Evolutionary conservation across 2,888 invertebrate species (phyloP).

Genomic region (Synanthedon vespiformis): DNA sequence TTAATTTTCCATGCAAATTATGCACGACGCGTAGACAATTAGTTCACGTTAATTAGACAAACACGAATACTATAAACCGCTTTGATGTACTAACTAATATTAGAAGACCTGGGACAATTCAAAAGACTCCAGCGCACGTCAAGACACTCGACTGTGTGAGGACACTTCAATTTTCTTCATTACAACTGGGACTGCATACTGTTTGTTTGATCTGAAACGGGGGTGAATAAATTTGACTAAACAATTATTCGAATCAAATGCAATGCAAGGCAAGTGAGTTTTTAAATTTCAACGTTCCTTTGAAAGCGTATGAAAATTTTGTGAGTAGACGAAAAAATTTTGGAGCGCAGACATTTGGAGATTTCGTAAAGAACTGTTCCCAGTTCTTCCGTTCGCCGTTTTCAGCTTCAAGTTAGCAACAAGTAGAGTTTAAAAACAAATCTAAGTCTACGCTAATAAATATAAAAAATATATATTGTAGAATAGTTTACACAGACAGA

Average conservation of each 20-base stretch:
- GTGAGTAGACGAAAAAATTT: neutral
- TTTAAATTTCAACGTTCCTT: slow-evolving; percentile 1
- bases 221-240: slow-evolving; percentile 29
- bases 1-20: neutral
- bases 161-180: slow-evolving; percentile 46
- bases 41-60: slow-evolving; percentile 2
- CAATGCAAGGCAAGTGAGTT: neutral
- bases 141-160: slow-evolving; percentile 14
- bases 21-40: slow-evolving; percentile 1
- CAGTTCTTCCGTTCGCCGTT: neutral
- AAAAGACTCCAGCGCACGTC: slow-evolving; percentile 31
- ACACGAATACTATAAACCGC: neutral
- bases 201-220: slow-evolving; percentile 26
- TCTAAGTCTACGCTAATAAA: too few relatives aligned
- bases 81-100: slow-evolving; percentile 6
- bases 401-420: neutral
- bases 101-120: slow-evolving; percentile 14
- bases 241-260: slow-evolving; percentile 3
- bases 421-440: too few relatives aligned
- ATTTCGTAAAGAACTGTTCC: slow-evolving; percentile 1
- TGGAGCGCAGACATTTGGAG: neutral
- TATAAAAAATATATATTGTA: too few relatives aligned
- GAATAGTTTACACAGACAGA: too few relatives aligned
- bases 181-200: slow-evolving; percentile 30
- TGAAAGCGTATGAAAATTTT: neutral